These are phyloP conservation scores for Corythornis madagascariensis DNA, from an alignment of 2,113 vertebrate species.

Conservation along the genomic window DNA sequence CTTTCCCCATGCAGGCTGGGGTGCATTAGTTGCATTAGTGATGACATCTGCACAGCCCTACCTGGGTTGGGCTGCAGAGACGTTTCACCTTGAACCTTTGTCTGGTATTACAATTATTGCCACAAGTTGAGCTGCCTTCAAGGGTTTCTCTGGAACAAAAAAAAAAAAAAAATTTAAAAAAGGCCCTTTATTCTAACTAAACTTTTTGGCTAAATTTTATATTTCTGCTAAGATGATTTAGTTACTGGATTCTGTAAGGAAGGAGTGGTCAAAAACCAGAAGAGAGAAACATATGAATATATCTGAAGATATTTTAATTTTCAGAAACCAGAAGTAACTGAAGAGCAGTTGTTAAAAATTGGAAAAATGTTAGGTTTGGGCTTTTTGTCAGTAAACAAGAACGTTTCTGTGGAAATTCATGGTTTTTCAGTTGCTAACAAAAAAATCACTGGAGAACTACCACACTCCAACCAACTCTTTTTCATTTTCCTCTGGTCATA, in stretches of 20 bases:
- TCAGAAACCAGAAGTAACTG: neutral
- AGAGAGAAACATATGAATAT: neutral
- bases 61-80: neutral
- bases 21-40: neutral
- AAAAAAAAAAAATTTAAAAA: too few species aligned
- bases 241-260: neutral
- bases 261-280: neutral
- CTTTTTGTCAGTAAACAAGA: neutral
- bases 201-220: constrained; percentile 29
- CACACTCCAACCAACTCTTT: constrained; percentile 3
- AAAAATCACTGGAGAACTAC: constrained; percentile 23
- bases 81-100: neutral
- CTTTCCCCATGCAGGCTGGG: neutral
- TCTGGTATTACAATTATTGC: constrained; percentile 53
- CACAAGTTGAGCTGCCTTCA: neutral
- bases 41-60: neutral
- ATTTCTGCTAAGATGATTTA: constrained; percentile 49
- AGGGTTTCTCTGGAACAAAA: neutral
- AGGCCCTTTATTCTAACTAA: neutral
- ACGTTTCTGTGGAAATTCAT: neutral
- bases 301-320: neutral
- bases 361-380: neutral
- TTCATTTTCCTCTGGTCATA: constrained; percentile 33
- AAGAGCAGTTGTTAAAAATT: neutral
- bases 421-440: neutral